A percentile compares a stretch with the other conserved stretches of the same genome.
Conservation (phyloP, 2,113 vertebrate species). For the Tychaedon coryphoeus region DNA sequence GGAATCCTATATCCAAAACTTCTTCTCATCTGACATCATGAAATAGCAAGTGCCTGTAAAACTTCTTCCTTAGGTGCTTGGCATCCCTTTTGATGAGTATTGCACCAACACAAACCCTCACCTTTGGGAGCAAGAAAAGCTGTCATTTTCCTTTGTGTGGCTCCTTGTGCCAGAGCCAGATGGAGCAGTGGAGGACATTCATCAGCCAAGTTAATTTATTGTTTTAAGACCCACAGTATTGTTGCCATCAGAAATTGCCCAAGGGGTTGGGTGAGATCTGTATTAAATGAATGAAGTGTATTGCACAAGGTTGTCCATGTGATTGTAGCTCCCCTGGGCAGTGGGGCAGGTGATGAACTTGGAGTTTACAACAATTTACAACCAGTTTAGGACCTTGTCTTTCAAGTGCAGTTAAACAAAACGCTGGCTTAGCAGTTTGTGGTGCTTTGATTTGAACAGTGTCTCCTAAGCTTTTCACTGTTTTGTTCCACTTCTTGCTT, state of each 20-base stretch:
- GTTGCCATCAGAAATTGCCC: neutral
- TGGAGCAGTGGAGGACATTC: neutral
- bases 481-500: neutral
- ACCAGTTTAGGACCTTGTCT: neutral
- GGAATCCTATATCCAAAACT: neutral
- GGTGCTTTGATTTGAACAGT: neutral
- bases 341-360: neutral
- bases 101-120: neutral
- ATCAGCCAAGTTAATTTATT: neutral
- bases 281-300: neutral
- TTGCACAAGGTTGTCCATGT: neutral
- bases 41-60: neutral
- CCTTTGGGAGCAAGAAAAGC: neutral
- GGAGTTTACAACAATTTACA: neutral
- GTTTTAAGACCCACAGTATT: neutral
- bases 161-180: neutral
- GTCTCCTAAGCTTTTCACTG: neutral
- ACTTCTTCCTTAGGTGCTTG: neutral
- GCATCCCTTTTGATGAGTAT: neutral
- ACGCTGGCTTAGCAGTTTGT: neutral
- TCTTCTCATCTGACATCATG: neutral
- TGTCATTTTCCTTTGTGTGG: neutral
- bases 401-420: neutral
- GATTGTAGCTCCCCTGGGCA: neutral
- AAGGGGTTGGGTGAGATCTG: neutral